Conservation (phyloP, 2,888 invertebrate species). For the Amiota communis region DNA sequence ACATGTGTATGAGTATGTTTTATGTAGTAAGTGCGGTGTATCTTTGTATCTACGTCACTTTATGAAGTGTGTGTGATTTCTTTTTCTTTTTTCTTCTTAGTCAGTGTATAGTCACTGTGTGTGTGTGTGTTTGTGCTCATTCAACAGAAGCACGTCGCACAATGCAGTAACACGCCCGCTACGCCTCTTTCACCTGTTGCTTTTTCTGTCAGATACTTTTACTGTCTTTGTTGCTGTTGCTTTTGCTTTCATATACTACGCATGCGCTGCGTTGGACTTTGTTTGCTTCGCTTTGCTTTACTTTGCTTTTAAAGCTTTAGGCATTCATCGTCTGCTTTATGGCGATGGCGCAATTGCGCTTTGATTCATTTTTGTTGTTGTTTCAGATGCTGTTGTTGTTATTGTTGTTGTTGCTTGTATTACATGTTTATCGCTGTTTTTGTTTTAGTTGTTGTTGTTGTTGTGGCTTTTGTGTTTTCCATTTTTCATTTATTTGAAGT, state of each 20-base stretch:
- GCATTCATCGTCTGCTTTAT: conserved; percentile 17
- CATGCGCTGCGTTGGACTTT: not conserved
- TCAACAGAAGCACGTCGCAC: conserved; percentile 1
- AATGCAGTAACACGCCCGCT: not conserved
- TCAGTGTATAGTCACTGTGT: not conserved
- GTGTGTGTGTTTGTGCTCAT: not conserved
- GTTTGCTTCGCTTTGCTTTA: not conserved
- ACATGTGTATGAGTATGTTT: too few species aligned
- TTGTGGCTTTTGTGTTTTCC: conserved; percentile 40
- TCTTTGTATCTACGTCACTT: too few species aligned
- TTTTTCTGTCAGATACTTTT: not conserved
- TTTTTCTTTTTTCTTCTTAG: not conserved
- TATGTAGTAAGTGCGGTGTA: too few species aligned
- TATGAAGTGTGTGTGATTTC: too few species aligned
- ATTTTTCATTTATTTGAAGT: conserved; percentile 49
- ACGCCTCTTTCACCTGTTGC: not conserved
- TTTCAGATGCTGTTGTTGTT: not conserved
- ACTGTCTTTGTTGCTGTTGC: conserved; percentile 1
- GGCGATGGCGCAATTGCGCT: conserved; percentile 58
- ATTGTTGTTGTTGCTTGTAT: conserved; percentile 6
- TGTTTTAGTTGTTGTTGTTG: conserved; percentile 44
- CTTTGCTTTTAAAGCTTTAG: not conserved
- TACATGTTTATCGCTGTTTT: conserved; percentile 27
- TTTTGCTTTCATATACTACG: conserved; percentile 13
- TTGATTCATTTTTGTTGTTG: not conserved